Conservation (phyloP, 2,113 vertebrate species). For the Psittacus erithacus region DNA sequence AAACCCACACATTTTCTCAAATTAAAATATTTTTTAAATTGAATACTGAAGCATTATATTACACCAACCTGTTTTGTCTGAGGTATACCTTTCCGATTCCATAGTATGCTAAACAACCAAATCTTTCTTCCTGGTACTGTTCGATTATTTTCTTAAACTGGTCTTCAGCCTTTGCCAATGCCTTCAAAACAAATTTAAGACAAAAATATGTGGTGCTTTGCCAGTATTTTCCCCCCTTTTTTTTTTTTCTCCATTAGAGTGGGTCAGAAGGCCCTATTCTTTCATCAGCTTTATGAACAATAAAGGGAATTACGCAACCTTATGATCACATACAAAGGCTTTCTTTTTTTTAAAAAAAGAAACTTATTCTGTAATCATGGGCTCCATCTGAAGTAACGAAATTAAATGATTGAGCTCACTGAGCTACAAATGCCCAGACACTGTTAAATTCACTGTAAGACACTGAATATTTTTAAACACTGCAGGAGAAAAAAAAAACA, state of each 20-base stretch:
- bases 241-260: background rate
- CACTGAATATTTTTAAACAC: background rate
- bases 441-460: background rate
- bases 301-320: background rate
- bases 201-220: background rate
- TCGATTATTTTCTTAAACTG: conserved; percentile 83
- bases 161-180: conserved; percentile 82
- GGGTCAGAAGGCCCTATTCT: background rate
- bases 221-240: background rate
- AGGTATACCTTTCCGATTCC: conserved; percentile 86
- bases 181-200: conserved; percentile 72
- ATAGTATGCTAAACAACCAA: conserved; percentile 86
- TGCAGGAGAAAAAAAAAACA: background rate
- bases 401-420: background rate
- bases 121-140: conserved; percentile 77
- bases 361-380: background rate
- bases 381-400: background rate
- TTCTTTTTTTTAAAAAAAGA: background rate
- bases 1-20: fast-evolving
- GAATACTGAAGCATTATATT: background rate
- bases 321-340: background rate
- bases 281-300: background rate
- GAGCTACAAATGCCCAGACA: background rate
- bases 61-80: conserved; percentile 88
- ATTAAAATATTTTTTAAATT: background rate